These are phyloP conservation scores for Ormyrus pomaceus DNA, from an alignment of 2,888 invertebrate species.

Conservation along the genomic window DNA sequence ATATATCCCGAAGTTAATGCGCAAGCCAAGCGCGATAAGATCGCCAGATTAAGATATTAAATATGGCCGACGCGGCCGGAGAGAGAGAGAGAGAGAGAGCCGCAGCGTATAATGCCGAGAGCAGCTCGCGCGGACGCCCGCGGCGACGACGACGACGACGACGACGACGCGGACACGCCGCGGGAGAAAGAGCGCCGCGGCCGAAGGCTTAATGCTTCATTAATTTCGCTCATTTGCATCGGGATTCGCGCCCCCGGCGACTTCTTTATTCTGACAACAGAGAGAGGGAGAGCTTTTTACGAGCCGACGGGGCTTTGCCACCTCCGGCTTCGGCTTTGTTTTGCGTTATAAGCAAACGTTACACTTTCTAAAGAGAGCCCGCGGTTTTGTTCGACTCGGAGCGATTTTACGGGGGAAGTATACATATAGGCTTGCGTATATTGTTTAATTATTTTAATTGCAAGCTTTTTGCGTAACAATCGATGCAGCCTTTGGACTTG, in stretches of 20 bases:
- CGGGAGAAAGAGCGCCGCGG: not conserved
- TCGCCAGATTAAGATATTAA: constrained; percentile 69
- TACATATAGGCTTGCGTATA: no score
- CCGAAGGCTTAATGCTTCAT: constrained; percentile 63
- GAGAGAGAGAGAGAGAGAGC: constrained; percentile 60
- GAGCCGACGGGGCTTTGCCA: no score
- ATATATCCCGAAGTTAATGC: constrained; percentile 60
- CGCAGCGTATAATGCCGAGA: constrained; percentile 56
- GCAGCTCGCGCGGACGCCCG: constrained; percentile 16
- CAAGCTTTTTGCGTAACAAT: no score
- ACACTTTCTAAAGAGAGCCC: no score
- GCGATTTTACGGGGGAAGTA: no score
- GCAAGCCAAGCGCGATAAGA: constrained; percentile 63
- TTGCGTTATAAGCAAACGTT: no score
- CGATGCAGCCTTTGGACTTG: no score
- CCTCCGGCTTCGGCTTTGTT: no score
- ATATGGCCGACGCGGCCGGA: constrained; percentile 58
- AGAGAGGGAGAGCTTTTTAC: no score
- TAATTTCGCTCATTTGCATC: constrained; percentile 63
- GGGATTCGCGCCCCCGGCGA: constrained; percentile 33
- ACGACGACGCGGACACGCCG: not conserved
- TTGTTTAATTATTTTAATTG: no score
- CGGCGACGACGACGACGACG: not conserved
- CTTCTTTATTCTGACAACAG: no score
- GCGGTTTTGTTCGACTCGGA: no score